Base-by-base conservation (phyloP, 2,797 vertebrate genomes). In the Megalops cyprinoides region DNA sequence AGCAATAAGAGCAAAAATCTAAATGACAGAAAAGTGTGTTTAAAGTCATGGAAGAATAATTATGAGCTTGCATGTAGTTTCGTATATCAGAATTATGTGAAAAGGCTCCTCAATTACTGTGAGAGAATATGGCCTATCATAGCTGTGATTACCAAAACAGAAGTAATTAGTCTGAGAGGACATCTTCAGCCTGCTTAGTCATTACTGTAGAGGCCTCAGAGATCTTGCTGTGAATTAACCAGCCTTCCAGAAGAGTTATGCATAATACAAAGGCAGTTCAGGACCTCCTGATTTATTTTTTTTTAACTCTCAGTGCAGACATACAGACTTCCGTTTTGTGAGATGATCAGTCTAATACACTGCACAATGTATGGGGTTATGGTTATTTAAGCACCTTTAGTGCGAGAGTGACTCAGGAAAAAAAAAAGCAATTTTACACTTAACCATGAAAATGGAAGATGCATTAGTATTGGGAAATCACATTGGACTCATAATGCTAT, bases 121-220 rank as follows among this genome's bases (percentile, higher is more conserved):
- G 71, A 80, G 39, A 46, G 75, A 77, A 58, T 51, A 23, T n/a
- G 37, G 37, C 34, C 80, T 77, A 81, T 81, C 65, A 81, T 55
- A 53, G 44, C 74, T 51, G 74, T 77, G 80, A 77, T 77, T 77
- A 77, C 80, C 60, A 81, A 79, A 81, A 81, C 80, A 77, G 80
- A 77, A 67, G 74, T 60, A 81, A 81, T 81, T 81, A 81, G 58
- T 69, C 60, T 67, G 74, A 69, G 71, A 74, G 76, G 77, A 77
- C 69, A 34, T 55, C 80, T 77, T 69, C 60, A 46, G 80, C 48
- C 60, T 23, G 74, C 74, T 48, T 28, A 56, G 80, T 77, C 74
- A 81, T 81, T 81, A 74, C 75, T 74, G 56, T 28, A 81, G 73
- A 15, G 37, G 74, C 62, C 37, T 73, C 80, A 23, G 62, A 73